phyloP scores from a whole-genome alignment of 2,888 invertebrate species.

The Clivina fossor region DNA sequence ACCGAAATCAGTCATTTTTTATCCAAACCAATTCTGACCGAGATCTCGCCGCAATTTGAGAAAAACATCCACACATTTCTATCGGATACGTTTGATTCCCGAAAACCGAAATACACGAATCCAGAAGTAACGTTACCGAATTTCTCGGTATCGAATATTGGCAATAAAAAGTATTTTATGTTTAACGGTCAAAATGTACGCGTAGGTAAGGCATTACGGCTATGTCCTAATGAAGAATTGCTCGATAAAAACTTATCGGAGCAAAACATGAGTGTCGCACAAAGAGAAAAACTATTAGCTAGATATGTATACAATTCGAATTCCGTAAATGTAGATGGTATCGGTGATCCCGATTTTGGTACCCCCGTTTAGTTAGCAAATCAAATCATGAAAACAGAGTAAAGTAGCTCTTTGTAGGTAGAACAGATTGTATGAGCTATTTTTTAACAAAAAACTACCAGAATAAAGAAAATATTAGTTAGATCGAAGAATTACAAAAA shows the following conservation, averaged over 20 bases:
- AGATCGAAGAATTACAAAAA: too few species aligned
- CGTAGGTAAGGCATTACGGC: conserved; percentile 51
- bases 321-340: conserved; percentile 55
- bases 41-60: conserved; percentile 52
- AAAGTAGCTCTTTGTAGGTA: conserved; percentile 28
- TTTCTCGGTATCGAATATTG: conserved; percentile 37
- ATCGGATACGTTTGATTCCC: conserved; percentile 51
- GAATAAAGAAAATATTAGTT: conserved; percentile 26
- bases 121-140: conserved; percentile 35
- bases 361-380: conserved; percentile 61
- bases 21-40: conserved; percentile 38
- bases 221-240: conserved; percentile 50
- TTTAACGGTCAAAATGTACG: conserved; percentile 49
- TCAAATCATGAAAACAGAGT: conserved; percentile 4
- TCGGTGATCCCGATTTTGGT: conserved; percentile 69
- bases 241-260: conserved; percentile 44
- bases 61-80: conserved; percentile 52
- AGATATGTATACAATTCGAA: conserved; percentile 54
- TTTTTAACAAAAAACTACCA: conserved; percentile 30
- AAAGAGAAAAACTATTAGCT: conserved; percentile 51
- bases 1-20: conserved; percentile 26
- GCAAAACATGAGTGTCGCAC: conserved; percentile 44
- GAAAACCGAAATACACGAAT: conserved; percentile 41
- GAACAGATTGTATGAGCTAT: conserved; percentile 29
- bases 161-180: conserved; percentile 50